Evolutionary conservation across 2,888 invertebrate genomes (phyloP), one percentile per base, ranked within the genome.

Genomic region (Pandemis cinnamomeana): DNA sequence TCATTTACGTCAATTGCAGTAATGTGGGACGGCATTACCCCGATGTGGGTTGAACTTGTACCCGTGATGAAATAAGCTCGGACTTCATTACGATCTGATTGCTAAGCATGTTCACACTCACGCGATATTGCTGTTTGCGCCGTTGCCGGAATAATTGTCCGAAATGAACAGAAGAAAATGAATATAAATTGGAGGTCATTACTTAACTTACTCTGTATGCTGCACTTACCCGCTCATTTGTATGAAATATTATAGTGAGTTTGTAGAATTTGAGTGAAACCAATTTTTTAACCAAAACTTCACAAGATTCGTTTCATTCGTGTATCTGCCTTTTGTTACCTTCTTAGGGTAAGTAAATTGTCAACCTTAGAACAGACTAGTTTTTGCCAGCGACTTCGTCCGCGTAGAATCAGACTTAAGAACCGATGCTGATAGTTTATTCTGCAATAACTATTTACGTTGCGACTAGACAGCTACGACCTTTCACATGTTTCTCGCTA

Each of bases 41-140:
- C 15, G 46, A 69, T 64, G 69, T 55, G 42, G 62, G 69, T 41
- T 64, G 36, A 67, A 67, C 15, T 67, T 53, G 67, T 53, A 46
- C 41, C 61, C 48, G 36, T 15, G 73, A 70, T 67, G 20, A 71
- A 70, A 66, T 66, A 74, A 71, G 66, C 61, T 15, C 58, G 63
- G 72, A 64, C 70, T 71, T 74, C 60, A 71, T 74, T 71, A 70
- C 66, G 70, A 67, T 71, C 70, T 71, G 51, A 73, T 60, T 62
- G 58, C 44, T 66, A 51, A 55, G 61, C 70, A 15, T 70, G 73
- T 71, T 74, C 74, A 66, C 69, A 72, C 68, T 63, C 72, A 74
- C 74, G 70, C 74, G 74, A 74, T 74, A 67, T 67, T 70, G 70
- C 70, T 74, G 74, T 74, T 74, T 70, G 53, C 74, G 61, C 70